Conservation (phyloP, 1,140 invertebrate genomes). For the Drosophila kepulauana region DNA sequence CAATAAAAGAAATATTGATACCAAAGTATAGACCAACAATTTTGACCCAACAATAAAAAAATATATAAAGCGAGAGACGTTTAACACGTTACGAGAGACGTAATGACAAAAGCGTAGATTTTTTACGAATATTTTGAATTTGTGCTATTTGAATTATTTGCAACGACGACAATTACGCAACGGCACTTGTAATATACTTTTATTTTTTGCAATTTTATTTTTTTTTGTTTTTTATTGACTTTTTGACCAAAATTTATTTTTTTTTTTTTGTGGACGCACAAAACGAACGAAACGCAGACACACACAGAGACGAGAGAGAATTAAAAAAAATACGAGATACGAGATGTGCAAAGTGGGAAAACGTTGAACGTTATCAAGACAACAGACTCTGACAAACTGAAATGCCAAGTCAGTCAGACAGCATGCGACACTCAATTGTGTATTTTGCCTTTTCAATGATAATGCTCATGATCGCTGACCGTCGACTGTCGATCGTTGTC, state of each 20-base stretch:
- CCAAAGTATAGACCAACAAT: constrained; percentile 36
- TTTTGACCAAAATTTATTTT: constrained; percentile 33
- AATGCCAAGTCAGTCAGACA: constrained; percentile 32
- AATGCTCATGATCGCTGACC: constrained; percentile 49
- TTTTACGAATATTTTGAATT: constrained; percentile 21
- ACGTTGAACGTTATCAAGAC: constrained; percentile 84
- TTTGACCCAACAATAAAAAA: constrained; percentile 67
- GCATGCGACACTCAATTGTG: constrained; percentile 42
- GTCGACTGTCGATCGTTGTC: constrained; percentile 12
- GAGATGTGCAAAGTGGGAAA: constrained; percentile 56
- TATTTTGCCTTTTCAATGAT: constrained; percentile 31
- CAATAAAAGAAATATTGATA: constrained; percentile 6
- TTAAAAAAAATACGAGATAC: constrained; percentile 36
- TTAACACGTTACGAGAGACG: constrained; percentile 70
- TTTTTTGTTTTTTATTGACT: constrained; percentile 21
- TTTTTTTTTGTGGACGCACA: constrained; percentile 53
- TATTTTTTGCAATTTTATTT: constrained; percentile 23
- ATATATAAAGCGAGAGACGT: constrained; percentile 52
- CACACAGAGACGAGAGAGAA: constrained; percentile 41
- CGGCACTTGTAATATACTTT: constrained; percentile 52
- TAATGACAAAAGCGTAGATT: constrained; percentile 77
- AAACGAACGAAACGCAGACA: constrained; percentile 70
- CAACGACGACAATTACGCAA: constrained; percentile 62
- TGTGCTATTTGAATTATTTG: constrained; percentile 9
- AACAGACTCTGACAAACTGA: constrained; percentile 85